A percentile compares a stretch with the other conserved stretches of the same genome.
Conservation (phyloP, 2,888 invertebrate species). For the Nomada ruficornis region DNA sequence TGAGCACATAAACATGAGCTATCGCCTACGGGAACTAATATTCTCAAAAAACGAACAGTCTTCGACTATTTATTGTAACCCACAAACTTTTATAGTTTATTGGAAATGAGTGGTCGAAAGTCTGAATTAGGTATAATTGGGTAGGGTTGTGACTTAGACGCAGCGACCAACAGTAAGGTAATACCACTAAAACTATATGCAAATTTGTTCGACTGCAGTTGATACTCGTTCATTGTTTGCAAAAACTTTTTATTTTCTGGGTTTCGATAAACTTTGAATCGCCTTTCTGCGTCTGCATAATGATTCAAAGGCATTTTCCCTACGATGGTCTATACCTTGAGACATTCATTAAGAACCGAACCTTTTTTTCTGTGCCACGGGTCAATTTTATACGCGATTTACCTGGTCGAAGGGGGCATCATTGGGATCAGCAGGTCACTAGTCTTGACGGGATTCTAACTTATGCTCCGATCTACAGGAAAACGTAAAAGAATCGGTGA, state of each 20-base stretch:
- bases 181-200: background rate
- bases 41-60: constrained; percentile 60
- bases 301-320: constrained; percentile 37
- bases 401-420: constrained; percentile 60
- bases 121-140: constrained; percentile 24
- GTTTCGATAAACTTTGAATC: constrained; percentile 15
- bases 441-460: constrained; percentile 52
- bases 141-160: background rate
- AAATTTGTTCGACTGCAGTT: background rate
- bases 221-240: background rate
- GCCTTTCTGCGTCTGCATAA: constrained; percentile 13
- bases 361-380: constrained; percentile 38
- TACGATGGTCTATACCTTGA: constrained; percentile 47
- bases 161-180: background rate
- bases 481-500: constrained; percentile 34
- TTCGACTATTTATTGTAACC: constrained; percentile 71
- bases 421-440: constrained; percentile 59
- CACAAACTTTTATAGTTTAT: constrained; percentile 75
- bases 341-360: constrained; percentile 48
- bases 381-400: constrained; percentile 68
- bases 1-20: constrained; percentile 67
- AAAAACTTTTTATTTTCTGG: background rate
- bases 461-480: constrained; percentile 50
- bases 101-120: constrained; percentile 59
- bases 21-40: constrained; percentile 61